Conservation (phyloP, 2,113 vertebrate species). For the Ariopsis seemanni region DNA sequence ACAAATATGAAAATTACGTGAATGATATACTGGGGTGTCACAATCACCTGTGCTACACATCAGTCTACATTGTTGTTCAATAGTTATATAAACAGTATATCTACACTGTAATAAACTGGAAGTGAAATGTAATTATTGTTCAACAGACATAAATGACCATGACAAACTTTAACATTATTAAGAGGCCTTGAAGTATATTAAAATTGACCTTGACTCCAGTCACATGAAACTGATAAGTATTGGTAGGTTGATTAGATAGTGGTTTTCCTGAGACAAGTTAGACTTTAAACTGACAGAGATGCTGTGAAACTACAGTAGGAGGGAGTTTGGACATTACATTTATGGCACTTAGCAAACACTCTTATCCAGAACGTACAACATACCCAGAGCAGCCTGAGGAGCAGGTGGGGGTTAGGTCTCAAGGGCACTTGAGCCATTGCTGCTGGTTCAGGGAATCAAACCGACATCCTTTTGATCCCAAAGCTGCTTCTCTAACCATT, state of each 20-base stretch:
- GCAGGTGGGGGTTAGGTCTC: no score
- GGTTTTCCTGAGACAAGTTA: neutral
- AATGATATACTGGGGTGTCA: neutral
- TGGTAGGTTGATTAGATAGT: slow-evolving; percentile 12
- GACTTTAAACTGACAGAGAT: neutral
- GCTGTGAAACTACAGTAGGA: neutral
- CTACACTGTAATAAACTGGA: neutral
- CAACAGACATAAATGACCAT: no score
- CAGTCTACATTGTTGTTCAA: neutral
- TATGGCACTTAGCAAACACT: no score
- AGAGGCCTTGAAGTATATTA: neutral
- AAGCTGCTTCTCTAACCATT: no score
- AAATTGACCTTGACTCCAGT: slow-evolving; percentile 16
- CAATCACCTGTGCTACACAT: neutral
- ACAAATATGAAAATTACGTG: neutral
- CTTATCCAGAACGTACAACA: no score
- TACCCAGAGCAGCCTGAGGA: no score
- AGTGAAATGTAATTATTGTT: neutral
- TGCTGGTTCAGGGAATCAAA: no score
- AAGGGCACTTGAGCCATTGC: no score
- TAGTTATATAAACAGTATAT: neutral
- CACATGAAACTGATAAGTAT: neutral
- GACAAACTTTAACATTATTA: neutral
- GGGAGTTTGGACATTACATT: no score
- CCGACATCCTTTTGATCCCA: no score